Evolutionary conservation across 2,888 invertebrate genomes (phyloP).

Genomic region (Eurois occulta): DNA sequence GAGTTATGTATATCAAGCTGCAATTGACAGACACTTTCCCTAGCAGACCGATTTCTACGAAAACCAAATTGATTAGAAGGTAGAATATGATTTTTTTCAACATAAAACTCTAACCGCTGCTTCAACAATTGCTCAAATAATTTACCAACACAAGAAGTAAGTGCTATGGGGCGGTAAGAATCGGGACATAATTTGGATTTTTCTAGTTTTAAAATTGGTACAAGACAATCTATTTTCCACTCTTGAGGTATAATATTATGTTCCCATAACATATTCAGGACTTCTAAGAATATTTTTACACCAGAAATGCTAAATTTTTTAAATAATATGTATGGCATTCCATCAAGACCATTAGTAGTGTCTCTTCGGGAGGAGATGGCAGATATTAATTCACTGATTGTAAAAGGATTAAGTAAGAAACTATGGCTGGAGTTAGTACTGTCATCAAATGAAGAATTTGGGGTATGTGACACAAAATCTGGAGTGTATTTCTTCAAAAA

Average conservation of each 20-base stretch:
- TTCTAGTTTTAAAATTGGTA: background rate
- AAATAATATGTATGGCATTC: background rate
- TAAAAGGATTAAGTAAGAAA: background rate
- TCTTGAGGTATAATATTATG: background rate
- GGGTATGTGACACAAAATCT: background rate
- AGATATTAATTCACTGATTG: background rate
- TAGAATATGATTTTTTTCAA: background rate
- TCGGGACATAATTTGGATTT: background rate
- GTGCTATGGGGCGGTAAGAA: background rate
- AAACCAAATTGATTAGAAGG: background rate
- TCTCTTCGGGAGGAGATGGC: background rate
- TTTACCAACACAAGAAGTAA: background rate
- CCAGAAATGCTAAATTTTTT: background rate
- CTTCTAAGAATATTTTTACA: too few species aligned
- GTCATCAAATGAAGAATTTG: background rate
- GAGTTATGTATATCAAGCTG: slow-evolving; percentile 7
- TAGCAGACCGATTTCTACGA: slow-evolving; percentile 1
- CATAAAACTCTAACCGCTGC: slow-evolving; percentile 1
- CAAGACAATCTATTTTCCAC: too few species aligned
- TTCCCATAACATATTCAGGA: too few species aligned
- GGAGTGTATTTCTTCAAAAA: background rate
- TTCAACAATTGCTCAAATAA: background rate
- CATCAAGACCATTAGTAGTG: background rate
- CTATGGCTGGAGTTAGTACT: background rate
- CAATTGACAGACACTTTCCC: too few species aligned